A percentile compares a stretch with the other conserved stretches of the same genome.
These are phyloP conservation scores for Diogma glabrata DNA, from an alignment of 2,888 invertebrate genomes.

Conservation along the genomic window DNA sequence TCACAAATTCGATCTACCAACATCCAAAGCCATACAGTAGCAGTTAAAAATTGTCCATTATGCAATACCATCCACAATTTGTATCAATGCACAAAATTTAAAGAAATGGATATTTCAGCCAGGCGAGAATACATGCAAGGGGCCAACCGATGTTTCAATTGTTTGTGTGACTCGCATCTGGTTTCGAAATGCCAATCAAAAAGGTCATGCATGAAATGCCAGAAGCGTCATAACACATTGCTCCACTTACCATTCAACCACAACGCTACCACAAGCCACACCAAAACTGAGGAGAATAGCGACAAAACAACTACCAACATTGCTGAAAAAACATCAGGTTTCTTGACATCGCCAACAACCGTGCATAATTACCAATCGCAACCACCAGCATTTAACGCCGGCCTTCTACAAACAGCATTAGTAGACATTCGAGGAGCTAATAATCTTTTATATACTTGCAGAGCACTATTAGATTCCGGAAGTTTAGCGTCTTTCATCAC, in stretches of 20 bases:
- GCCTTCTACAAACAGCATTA: slow-evolving; percentile 1
- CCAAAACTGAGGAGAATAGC: neutral
- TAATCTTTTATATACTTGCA: neutral
- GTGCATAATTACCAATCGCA: neutral
- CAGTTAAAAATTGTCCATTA: neutral
- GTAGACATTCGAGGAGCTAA: neutral
- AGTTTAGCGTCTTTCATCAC: neutral
- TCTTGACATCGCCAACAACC: neutral
- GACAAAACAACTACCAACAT: neutral
- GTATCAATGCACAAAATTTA: neutral
- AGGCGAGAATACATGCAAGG: neutral
- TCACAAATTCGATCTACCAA: neutral
- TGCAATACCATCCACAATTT: neutral
- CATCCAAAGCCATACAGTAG: neutral
- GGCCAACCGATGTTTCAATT: neutral
- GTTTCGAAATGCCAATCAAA: neutral
- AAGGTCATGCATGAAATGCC: neutral
- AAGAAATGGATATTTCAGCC: neutral
- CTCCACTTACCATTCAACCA: neutral
- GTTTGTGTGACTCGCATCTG: slow-evolving; percentile 1
- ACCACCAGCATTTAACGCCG: neutral
- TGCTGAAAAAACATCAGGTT: neutral
- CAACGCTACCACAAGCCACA: no score
- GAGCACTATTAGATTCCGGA: neutral
- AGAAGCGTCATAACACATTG: neutral